These are phyloP conservation scores for Brienomyrus brachyistius DNA, from an alignment of 2,113 vertebrate genomes.

Conservation along the genomic window DNA sequence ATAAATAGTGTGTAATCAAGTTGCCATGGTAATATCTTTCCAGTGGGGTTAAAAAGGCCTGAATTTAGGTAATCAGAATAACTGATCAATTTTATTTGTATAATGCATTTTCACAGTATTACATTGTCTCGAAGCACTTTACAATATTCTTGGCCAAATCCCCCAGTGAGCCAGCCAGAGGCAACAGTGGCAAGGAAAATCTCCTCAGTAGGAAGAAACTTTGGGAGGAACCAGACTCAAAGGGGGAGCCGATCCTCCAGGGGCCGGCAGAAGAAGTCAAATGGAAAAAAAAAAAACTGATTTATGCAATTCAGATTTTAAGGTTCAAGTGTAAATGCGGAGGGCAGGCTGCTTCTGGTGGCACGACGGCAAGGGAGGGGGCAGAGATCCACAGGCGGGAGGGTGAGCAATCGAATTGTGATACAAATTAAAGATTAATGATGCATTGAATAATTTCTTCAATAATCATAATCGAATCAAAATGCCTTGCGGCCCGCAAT, in stretches of 20 bases:
- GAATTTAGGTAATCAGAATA: neutral
- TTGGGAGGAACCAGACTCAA: neutral
- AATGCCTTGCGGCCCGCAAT: neutral
- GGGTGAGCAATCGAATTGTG: neutral
- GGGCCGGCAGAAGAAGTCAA: neutral
- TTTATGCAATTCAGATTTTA: neutral
- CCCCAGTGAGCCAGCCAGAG: neutral
- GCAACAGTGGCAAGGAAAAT: neutral
- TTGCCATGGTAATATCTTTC: neutral
- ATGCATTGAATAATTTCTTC: neutral
- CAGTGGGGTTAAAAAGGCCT: neutral
- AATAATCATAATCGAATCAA: neutral
- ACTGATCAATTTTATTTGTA: neutral
- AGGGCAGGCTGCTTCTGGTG: neutral
- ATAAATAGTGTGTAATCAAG: neutral
- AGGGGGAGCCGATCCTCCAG: neutral
- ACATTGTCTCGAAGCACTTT: neutral
- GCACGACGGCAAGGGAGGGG: neutral
- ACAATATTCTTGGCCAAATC: neutral
- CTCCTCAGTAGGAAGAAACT: neutral
- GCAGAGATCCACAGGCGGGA: neutral
- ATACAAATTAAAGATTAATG: neutral
- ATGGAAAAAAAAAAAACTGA: neutral
- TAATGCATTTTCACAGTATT: neutral
- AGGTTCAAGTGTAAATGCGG: neutral